Conservation (phyloP, 2,797 vertebrate genomes). For the Enteromius fasciolatus region DNA sequence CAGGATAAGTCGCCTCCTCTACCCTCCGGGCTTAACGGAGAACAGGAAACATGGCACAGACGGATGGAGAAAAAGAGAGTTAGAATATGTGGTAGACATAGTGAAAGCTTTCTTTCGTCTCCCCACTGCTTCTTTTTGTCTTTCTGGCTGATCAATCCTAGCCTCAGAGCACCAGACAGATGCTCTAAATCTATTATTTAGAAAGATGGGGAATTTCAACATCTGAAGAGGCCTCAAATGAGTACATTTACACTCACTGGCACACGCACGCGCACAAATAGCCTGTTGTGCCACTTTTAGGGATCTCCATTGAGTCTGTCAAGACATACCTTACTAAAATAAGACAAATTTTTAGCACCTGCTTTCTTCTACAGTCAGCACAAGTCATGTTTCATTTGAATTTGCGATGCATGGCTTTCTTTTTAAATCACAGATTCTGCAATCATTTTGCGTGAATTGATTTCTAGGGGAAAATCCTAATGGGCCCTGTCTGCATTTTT, state of each 20-base stretch:
- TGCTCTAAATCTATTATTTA: conserved; percentile 65
- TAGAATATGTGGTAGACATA: conserved; percentile 33
- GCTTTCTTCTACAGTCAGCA: conserved; percentile 1
- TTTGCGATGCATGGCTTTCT: conserved; percentile 13
- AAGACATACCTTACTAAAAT: conserved; percentile 37
- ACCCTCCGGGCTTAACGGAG: conserved; percentile 37
- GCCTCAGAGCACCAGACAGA: conserved; percentile 59
- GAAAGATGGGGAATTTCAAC: conserved; percentile 51
- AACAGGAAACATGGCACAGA: conserved; percentile 39
- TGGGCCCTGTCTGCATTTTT: background rate
- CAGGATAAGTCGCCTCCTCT: conserved; percentile 47
- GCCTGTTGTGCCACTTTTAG: conserved; percentile 42
- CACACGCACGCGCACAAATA: conserved; percentile 5
- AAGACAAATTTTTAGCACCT: conserved; percentile 13
- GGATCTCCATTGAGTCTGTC: conserved; percentile 28
- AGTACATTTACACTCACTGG: conserved; percentile 32
- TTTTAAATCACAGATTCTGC: conserved; percentile 15
- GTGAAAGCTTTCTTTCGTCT: conserved; percentile 45
- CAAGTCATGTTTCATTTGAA: conserved; percentile 21
- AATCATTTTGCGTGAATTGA: background rate
- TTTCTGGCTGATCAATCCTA: conserved; percentile 55
- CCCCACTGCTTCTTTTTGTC: conserved; percentile 11
- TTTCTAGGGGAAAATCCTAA: background rate
- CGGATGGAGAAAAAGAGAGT: conserved; percentile 16
- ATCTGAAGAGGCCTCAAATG: conserved; percentile 55